Evolutionary conservation across 1,140 invertebrate species (phyloP), one percentile per base, ranked within the genome.

Genomic region (Mylabris phalerata): DNA sequence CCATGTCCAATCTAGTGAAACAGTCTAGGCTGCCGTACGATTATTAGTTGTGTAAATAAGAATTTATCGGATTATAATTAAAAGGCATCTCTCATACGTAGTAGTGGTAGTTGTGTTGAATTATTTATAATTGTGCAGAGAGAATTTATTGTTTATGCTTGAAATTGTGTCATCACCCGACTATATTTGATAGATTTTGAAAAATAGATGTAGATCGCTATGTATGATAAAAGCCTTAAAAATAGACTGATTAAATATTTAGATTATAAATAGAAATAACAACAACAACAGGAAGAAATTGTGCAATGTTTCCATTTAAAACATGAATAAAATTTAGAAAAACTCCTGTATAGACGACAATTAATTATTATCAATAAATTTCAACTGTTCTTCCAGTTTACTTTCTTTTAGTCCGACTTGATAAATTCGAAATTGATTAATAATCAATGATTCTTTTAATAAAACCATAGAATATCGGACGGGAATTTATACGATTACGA

Each of bases 191-290:
- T 32, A 32, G 32, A 32, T 32, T 32, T 32, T 4, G 32, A 7
- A 32, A 32, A 32, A 5, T 60, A 60, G 41, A 55, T 60, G 38
- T 47, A 50, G 47, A 50, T 51, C 39, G 49, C 42, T 48, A 48
- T 59, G 47, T 59, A 59, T 59, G 57, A 55, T 55, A 50, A 60
- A 48, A 60, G 61, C 61, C 61, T 63, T 63, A 50, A 51, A 59
- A 63, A 63, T 63, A 63, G 61, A 63, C 61, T 60, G 61, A 63
- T 60, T 59, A 55, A 63, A 48, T 40, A 57, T 59, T 52, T 63
- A 63, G 61, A 57, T 56, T 60, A 43, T 61, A 57, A 43, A 19
- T 19, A 19, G 19, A 19, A 32, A 32, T 32, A 32, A 7, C 7
- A 32, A 32, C 32, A 32, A 32, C 32, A 32, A 32, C 32, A 5